A percentile compares a stretch with the other conserved stretches of the same genome.
These are phyloP conservation scores for Oscheius myriophilus DNA, from an alignment of 2,888 invertebrate species.

Conservation along the genomic window DNA sequence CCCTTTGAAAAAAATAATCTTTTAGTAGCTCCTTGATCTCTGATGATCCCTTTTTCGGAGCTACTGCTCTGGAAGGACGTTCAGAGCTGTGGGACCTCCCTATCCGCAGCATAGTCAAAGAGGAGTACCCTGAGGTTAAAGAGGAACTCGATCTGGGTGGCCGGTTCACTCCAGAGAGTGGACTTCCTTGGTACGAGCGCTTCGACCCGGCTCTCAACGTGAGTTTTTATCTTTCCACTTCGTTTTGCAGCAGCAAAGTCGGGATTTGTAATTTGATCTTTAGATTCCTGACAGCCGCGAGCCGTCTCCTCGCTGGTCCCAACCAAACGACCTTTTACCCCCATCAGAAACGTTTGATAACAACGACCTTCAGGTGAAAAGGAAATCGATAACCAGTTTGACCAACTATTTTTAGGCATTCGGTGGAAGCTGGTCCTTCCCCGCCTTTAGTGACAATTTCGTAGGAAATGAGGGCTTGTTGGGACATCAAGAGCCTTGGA, in stretches of 20 bases:
- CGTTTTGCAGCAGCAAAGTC: not conserved
- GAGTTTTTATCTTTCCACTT: not conserved
- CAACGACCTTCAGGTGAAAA: too few relatives aligned
- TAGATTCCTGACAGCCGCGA: too few relatives aligned
- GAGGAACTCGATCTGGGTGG: slow-evolving; percentile 17
- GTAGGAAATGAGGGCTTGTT: too few relatives aligned
- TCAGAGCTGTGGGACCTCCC: slow-evolving; percentile 5
- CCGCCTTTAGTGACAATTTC: too few relatives aligned
- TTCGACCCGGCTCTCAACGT: slow-evolving; percentile 15
- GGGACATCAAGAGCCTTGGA: too few relatives aligned
- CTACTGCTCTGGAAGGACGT: slow-evolving; percentile 4
- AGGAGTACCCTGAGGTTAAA: not conserved
- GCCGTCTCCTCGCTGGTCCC: too few relatives aligned
- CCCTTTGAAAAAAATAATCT: not conserved
- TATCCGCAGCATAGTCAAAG: not conserved
- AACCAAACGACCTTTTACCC: too few relatives aligned
- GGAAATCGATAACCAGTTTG: too few relatives aligned
- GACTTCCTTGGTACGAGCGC: slow-evolving; percentile 18
- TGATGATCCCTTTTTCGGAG: slow-evolving; percentile 26
- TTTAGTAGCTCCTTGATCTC: slow-evolving; percentile 7
- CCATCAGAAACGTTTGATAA: too few relatives aligned
- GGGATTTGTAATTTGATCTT: too few relatives aligned
- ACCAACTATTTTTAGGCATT: too few relatives aligned
- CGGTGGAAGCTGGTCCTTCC: too few relatives aligned
- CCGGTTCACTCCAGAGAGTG: slow-evolving; percentile 13